Conservation (phyloP, 2,888 invertebrate species). For the Corbicula japonica region DNA sequence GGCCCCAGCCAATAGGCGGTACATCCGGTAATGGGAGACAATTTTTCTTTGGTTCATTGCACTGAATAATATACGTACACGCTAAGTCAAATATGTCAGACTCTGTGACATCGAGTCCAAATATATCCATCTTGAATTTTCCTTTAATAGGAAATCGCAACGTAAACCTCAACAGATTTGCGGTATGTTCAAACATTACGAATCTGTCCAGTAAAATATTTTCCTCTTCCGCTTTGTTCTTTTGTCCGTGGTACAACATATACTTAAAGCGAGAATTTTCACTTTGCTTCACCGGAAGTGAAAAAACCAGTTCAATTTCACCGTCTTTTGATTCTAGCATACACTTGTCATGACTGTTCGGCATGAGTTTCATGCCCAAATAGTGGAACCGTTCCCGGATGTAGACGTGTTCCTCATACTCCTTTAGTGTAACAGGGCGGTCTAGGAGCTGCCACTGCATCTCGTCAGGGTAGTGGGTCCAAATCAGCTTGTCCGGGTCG, state of each 20-base stretch:
- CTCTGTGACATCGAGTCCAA: constrained; percentile 78
- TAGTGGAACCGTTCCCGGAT: constrained; percentile 83
- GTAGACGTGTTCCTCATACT: constrained; percentile 82
- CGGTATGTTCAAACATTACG: constrained; percentile 82
- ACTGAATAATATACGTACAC: constrained; percentile 83
- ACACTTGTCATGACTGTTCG: constrained; percentile 74
- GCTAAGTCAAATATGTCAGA: constrained; percentile 82
- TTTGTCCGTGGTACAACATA: constrained; percentile 79
- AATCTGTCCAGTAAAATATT: constrained; percentile 81
- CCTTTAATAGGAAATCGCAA: constrained; percentile 81
- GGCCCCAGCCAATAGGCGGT: constrained; percentile 85
- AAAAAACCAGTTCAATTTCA: constrained; percentile 79
- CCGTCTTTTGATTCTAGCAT: constrained; percentile 78
- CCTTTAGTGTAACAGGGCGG: constrained; percentile 72
- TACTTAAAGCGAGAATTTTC: constrained; percentile 81
- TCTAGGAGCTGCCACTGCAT: constrained; percentile 82
- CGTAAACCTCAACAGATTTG: constrained; percentile 75
- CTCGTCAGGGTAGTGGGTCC: constrained; percentile 84
- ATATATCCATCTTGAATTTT: constrained; percentile 84
- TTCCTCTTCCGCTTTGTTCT: constrained; percentile 52
- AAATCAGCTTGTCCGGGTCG: constrained; percentile 82
- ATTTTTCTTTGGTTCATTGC: constrained; percentile 76
- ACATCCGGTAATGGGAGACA: constrained; percentile 82
- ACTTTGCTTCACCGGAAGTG: constrained; percentile 72
- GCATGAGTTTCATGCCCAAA: constrained; percentile 75